These are phyloP conservation scores for Aurelia aurita complex sp. Pacific DNA, from an alignment of 30 jellyfish, hydroid and myxozoan species.

Conservation along the genomic window DNA sequence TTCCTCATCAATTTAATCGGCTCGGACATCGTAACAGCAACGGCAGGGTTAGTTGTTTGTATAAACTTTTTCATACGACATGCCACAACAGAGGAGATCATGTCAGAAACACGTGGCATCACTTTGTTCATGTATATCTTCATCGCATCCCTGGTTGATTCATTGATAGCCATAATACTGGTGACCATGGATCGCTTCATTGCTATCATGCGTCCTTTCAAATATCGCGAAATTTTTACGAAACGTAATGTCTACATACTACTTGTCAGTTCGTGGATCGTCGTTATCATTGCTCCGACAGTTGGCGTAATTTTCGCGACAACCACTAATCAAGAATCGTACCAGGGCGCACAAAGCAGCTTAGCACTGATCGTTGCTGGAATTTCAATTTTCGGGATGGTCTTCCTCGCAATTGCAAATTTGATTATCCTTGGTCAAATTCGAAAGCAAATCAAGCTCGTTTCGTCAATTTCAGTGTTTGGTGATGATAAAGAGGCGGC, in stretches of 20 bases:
- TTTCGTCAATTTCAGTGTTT: slow-evolving; percentile 40
- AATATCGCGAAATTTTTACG: slow-evolving; percentile 25
- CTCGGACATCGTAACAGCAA: slow-evolving; percentile 38
- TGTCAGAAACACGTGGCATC: slow-evolving; percentile 6
- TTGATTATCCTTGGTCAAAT: slow-evolving; percentile 29
- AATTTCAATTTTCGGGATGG: slow-evolving; percentile 34
- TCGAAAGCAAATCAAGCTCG: slow-evolving; percentile 40
- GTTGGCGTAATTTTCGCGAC: slow-evolving; percentile 38
- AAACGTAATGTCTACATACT: slow-evolving; percentile 12
- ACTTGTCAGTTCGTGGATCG: slow-evolving; percentile 4
- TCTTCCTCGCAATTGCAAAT: slow-evolving; percentile 36
- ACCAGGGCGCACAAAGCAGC: slow-evolving; percentile 1
- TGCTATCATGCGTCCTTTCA: slow-evolving; percentile 46
- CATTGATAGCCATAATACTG: slow-evolving; percentile 16
- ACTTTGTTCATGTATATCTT: slow-evolving; percentile 27
- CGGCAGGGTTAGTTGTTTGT: slow-evolving; percentile 7
- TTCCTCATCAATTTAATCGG: slow-evolving; percentile 37
- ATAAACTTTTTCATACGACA: background rate
- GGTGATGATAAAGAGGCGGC: slow-evolving; percentile 50
- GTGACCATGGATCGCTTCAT: slow-evolving; percentile 50
- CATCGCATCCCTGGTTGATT: slow-evolving; percentile 13
- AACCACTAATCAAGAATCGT: slow-evolving; percentile 3
- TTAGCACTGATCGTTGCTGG: slow-evolving; percentile 16
- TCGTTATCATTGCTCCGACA: background rate
- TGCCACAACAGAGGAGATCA: background rate